phyloP scores from a whole-genome alignment of 2,113 vertebrate genomes.

The Hylia prasina region DNA sequence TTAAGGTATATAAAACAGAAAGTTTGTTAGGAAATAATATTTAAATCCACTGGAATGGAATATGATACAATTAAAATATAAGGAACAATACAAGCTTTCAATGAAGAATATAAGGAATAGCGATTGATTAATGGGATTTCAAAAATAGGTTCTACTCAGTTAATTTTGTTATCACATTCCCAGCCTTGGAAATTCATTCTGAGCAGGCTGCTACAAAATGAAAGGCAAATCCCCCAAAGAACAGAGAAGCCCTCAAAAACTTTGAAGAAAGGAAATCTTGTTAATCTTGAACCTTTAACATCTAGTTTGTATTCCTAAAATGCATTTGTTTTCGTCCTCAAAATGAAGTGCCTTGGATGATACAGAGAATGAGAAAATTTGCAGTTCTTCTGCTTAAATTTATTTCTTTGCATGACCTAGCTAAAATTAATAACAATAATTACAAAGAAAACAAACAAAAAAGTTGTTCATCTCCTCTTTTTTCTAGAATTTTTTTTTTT shows the following conservation, averaged over 20 bases:
- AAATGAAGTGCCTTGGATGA: background rate
- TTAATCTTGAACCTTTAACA: background rate
- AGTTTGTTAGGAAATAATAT: background rate
- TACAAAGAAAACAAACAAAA: background rate
- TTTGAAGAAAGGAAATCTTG: background rate
- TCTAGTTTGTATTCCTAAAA: background rate
- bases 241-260: background rate
- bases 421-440: background rate
- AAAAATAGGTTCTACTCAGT: background rate
- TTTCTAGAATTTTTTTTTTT: background rate
- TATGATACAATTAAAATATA: background rate
- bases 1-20: background rate
- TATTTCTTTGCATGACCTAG: background rate
- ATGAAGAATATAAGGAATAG: background rate
- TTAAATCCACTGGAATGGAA: background rate
- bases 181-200: background rate
- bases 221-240: background rate
- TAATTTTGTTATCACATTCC: background rate
- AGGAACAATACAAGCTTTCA: background rate
- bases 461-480: rapidly evolving
- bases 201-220: background rate
- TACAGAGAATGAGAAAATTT: background rate
- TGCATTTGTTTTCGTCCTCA: background rate
- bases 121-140: background rate
- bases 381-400: background rate